phyloP scores from a whole-genome alignment of 2,888 invertebrate genomes.

The Crematogaster levior region DNA sequence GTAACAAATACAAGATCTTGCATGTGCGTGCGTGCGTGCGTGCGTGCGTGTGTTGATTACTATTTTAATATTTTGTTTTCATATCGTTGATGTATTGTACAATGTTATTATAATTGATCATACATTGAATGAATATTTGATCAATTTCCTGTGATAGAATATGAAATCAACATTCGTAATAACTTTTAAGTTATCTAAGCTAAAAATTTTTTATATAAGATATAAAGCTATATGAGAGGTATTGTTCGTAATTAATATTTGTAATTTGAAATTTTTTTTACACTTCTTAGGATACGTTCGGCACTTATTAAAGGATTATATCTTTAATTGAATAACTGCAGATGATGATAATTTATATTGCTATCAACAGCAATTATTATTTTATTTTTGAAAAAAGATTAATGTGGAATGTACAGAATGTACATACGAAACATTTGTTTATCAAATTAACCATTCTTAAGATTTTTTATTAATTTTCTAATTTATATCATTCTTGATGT shows the following conservation, averaged over 20 bases:
- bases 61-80: conserved; percentile 56
- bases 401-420: background rate
- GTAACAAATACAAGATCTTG: conserved; percentile 52
- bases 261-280: conserved; percentile 39
- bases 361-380: background rate
- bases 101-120: conserved; percentile 30
- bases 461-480: background rate
- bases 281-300: conserved; percentile 47
- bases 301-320: conserved; percentile 53
- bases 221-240: background rate
- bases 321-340: conserved; percentile 4
- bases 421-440: background rate
- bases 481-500: background rate
- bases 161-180: conserved; percentile 55
- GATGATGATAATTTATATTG: conserved; percentile 7
- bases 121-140: conserved; percentile 58
- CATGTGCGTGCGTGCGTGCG: background rate
- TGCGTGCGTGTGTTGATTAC: conserved; percentile 26
- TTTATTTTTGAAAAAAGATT: background rate
- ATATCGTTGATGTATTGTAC: conserved; percentile 42
- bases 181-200: background rate
- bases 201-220: too few relatives aligned
- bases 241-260: conserved; percentile 26
- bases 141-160: conserved; percentile 63
- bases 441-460: background rate